Evolutionary conservation across 2,113 vertebrate genomes (phyloP), one percentile per base, ranked within the genome.

Genomic region (Oncorhynchus kisutch): DNA sequence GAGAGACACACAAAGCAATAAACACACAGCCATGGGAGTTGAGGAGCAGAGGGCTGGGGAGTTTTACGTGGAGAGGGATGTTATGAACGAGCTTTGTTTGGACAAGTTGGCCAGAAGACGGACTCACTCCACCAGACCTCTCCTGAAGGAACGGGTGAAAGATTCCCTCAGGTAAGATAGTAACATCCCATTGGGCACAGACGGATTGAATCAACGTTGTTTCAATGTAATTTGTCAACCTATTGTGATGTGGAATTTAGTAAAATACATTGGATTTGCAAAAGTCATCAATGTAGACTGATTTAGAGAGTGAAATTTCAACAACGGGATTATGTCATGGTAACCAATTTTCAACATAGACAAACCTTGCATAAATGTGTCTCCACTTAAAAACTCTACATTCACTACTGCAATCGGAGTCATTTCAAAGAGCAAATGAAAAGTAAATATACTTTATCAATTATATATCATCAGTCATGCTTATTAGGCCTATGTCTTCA

Each of bases 61-160:
- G 0, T 92, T 93, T 72, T 81, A 0, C 0, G 85, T 93, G 59
- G 84, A 90, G 4, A 88, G 92, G 65, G 68, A 84, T 0, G 84
- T 93, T 60, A 81, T 98, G 79, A 93, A 91, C 29, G 94, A 97
- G 88, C 79, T 91, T 1, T 78, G 90, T 1, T 89, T 98, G 82
- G 94, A 97, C 71, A 89, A 92, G 60, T 80, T 95, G 76, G 96
- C 92, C 0, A 91, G 82, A 24, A 88, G 92, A 82, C 85, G 81
- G 77, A 87, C 72, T 0, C 83, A 75, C 79, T 59, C 57, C 1
- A 5, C 22, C 0, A 31, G 83, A 39, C 71, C 77, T 7, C 85
- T 84, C 0, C n/a, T 93, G 69, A 70, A 57, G 2, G 76, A 92
- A 4, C 79, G n/a, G 5, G 13, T 90, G 31, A 89, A 85, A 65